Conservation (phyloP, 2,888 invertebrate species). For the Synanthedon tipuliformis region DNA sequence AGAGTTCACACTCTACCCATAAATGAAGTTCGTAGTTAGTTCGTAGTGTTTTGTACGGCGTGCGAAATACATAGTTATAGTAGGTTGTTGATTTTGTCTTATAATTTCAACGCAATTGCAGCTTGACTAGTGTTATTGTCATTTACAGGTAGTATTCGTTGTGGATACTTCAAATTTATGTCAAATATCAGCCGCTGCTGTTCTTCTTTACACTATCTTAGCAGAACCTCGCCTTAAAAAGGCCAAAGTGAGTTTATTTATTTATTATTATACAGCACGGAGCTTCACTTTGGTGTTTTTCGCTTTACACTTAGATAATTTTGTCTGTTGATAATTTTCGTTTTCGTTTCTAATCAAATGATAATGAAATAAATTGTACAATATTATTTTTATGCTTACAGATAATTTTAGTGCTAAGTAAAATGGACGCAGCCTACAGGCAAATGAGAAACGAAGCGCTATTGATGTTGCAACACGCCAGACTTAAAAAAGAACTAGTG, state of each 20-base stretch:
- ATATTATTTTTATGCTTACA: conserved; percentile 24
- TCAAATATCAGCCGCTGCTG: conserved; percentile 87
- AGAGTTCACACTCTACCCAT: no score
- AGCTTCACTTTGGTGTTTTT: no score
- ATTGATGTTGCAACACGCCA: conserved; percentile 81
- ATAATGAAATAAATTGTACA: background rate
- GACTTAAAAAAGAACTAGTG: conserved; percentile 75
- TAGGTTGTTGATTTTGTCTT: no score
- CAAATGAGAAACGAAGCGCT: conserved; percentile 90
- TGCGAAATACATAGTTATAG: no score
- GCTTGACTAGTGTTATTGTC: background rate
- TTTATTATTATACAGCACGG: no score
- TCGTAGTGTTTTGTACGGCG: no score
- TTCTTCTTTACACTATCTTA: conserved; percentile 80
- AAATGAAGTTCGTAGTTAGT: no score
- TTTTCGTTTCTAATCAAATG: no score
- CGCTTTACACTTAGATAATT: no score
- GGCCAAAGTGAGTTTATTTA: conserved; percentile 64
- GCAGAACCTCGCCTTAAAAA: conserved; percentile 77
- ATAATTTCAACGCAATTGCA: no score
- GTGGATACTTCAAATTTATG: conserved; percentile 88
- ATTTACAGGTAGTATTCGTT: conserved; percentile 76
- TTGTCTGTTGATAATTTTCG: no score
- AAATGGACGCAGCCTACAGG: conserved; percentile 88
- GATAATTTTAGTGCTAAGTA: conserved; percentile 79